Evolutionary conservation across 2,888 invertebrate species (phyloP).

Genomic region (Schrankia costaestrigalis): DNA sequence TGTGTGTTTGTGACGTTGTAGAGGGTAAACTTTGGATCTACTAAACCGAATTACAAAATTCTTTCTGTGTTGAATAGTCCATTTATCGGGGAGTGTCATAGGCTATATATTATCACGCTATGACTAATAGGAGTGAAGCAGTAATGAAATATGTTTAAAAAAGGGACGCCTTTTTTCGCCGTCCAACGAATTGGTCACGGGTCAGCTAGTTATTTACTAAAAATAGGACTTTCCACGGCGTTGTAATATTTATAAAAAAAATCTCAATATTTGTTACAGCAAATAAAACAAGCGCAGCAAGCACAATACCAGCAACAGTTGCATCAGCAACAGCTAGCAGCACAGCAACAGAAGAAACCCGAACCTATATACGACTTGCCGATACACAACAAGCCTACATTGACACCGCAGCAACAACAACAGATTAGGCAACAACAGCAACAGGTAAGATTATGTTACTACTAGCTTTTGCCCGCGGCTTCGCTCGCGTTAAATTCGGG

Average conservation of each 20-base stretch:
- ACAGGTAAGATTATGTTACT: conserved; percentile 19
- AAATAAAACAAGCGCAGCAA: conserved; percentile 43
- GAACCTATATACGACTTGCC: conserved; percentile 72
- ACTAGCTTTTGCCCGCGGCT: too few species aligned
- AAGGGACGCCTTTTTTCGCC: too few species aligned
- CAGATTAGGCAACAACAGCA: conserved; percentile 45
- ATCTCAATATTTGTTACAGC: conserved; percentile 30
- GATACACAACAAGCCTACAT: conserved; percentile 67
- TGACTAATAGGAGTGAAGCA: too few species aligned
- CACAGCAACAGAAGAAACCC: conserved; percentile 56
- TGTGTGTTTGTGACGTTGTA: too few species aligned
- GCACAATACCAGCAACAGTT: conserved; percentile 32
- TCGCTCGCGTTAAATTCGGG: too few species aligned
- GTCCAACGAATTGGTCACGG: too few species aligned
- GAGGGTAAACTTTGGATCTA: too few species aligned
- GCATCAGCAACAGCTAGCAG: conserved; percentile 30
- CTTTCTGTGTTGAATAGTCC: too few species aligned
- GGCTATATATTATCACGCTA: too few species aligned
- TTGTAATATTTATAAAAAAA: background rate
- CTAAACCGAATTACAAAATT: too few species aligned
- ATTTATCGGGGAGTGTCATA: too few species aligned
- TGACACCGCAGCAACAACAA: conserved; percentile 57
- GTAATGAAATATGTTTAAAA: too few species aligned
- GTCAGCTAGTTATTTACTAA: background rate
- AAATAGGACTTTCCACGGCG: background rate